Base-by-base conservation (phyloP, 2,113 vertebrate genomes). In the Alces alces region DNA sequence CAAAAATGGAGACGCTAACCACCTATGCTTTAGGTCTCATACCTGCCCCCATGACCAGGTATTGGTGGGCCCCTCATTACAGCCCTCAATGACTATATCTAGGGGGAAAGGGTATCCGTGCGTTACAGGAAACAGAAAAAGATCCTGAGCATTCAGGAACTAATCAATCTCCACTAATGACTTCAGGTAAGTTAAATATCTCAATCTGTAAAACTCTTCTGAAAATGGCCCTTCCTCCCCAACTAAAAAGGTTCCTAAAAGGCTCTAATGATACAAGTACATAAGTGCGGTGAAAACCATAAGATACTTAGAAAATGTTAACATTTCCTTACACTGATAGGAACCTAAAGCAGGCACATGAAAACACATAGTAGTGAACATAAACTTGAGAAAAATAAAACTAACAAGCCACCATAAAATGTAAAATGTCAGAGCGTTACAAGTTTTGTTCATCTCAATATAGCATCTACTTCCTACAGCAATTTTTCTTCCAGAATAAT, bases 401-500 rank as follows among this genome's bases (percentile, higher is more conserved):
- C 58, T 25, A 91, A 93, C 39, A 85, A 30, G 36, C 27, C 3
- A 36, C 55, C 70, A 79, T 55, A 87, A 93, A 93, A 86, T 58
- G 15, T 79, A 76, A 30, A 89, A 47, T 12, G 16, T 19, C 11
- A 28, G 47, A 16, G 28, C 8, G 64, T 84, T 39, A 39, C 21
- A 10, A 23, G 25, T 52, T 93, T 92, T 95, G 6, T 5, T 84
- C 16, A 85, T 66, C 43, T 25, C 61, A 36, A 85, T 21, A 85
- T 2, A 84, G 14, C 50, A 80, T 79, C 57, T 82, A 94, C 66
- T 95, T 93, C 19, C 33, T 45, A 57, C 23, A 13, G 13, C n/a
- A 93, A 52, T 64, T 96, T 95, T 88, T 89, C 61, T 93, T 96
- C 43, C 43, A 55, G 54, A 87, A 86, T 50, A 96, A 85, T 12